Percentiles rank a stretch among this genome's conserved stretches.
Conservation (phyloP, 2,113 vertebrate genomes). For the Ploceus nigricollis region DNA sequence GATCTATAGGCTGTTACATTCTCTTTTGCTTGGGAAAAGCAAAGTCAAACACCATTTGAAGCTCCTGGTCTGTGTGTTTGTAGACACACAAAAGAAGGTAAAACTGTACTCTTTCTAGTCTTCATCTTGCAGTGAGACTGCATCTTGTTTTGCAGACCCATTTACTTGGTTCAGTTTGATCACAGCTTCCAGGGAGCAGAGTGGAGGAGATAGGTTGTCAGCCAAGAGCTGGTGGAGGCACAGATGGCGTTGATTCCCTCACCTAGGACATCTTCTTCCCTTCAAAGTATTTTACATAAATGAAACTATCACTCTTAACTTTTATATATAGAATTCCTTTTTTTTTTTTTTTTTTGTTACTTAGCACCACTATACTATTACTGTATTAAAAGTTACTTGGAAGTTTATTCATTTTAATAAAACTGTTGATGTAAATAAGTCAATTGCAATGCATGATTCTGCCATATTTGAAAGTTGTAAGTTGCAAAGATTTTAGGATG, state of each 20-base stretch:
- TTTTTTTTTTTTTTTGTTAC: background rate
- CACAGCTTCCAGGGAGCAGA: background rate
- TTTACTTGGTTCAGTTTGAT: background rate
- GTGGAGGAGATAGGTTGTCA: background rate
- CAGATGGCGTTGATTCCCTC: slow-evolving; percentile 19
- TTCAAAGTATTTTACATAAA: background rate
- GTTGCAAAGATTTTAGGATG: background rate
- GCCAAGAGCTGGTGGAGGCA: slow-evolving; percentile 1
- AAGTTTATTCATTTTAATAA: background rate
- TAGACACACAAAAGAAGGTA: background rate
- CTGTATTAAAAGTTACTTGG: background rate
- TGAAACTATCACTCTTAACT: background rate
- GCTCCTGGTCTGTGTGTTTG: background rate
- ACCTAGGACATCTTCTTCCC: slow-evolving; percentile 15
- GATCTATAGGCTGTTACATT: background rate
- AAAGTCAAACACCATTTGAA: background rate
- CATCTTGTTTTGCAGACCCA: background rate
- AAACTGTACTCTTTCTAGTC: background rate
- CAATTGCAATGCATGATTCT: background rate
- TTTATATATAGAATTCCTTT: background rate
- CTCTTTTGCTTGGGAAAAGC: background rate
- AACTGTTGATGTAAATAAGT: background rate
- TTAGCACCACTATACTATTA: background rate
- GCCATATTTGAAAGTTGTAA: background rate
- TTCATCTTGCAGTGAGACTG: background rate